Conservation (phyloP, 2,888 invertebrate species). For the Trichopria drosophilae region DNA sequence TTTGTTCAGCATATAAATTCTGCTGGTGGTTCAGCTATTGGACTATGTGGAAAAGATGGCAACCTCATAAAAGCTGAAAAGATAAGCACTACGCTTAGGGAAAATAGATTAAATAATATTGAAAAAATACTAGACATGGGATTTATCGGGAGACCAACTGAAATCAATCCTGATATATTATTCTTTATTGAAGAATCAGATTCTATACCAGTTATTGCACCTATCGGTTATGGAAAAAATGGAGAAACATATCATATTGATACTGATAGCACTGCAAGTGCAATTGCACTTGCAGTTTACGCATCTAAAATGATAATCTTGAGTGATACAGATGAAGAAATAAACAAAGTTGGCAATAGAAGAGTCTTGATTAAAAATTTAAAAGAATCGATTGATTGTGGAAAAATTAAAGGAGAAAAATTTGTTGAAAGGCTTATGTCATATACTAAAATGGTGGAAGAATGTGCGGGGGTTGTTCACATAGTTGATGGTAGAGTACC, state of each 20-base stretch:
- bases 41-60: constrained; percentile 18
- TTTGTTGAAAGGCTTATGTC: constrained; percentile 19
- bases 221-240: constrained; percentile 16
- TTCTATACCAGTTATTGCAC: constrained; percentile 19
- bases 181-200: constrained; percentile 14
- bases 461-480: constrained; percentile 20
- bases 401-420: constrained; percentile 21
- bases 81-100: constrained; percentile 14
- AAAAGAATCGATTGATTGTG: constrained; percentile 20
- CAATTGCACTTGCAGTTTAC: constrained; percentile 17
- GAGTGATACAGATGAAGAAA: constrained; percentile 20
- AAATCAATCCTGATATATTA: constrained; percentile 18
- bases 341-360: constrained; percentile 17
- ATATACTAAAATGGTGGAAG: constrained; percentile 19
- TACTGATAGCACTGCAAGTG: constrained; percentile 13
- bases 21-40: constrained; percentile 18
- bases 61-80: constrained; percentile 15
- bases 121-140: constrained; percentile 21
- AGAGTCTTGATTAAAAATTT: constrained; percentile 18
- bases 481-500: constrained; percentile 22
- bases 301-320: constrained; percentile 19
- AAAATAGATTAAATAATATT: constrained; percentile 8
- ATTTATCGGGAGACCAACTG: constrained; percentile 11
- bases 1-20: constrained; percentile 16
- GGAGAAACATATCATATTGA: constrained; percentile 17